phyloP scores from a whole-genome alignment of 2,797 vertebrate genomes.

The Sebastes aleutianus region DNA sequence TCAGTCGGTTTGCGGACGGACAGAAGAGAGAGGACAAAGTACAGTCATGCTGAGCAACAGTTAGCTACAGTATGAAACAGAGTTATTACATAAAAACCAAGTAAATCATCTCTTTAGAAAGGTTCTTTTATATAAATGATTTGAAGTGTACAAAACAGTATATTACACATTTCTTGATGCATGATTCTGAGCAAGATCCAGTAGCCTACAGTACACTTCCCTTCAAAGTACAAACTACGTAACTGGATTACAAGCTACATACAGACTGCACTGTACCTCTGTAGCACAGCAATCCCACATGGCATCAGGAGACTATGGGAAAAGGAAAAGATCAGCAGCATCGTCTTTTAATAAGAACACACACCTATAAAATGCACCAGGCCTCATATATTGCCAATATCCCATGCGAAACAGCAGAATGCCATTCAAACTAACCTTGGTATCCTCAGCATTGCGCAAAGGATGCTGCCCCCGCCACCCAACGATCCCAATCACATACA shows the following conservation, averaged over 20 bases:
- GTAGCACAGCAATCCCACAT: constrained; percentile 71
- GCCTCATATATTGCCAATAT: constrained; percentile 73
- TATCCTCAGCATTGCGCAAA: constrained; percentile 59
- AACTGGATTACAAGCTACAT: constrained; percentile 80
- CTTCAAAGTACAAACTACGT: constrained; percentile 79
- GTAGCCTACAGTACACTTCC: constrained; percentile 74
- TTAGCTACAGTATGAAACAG: constrained; percentile 82
- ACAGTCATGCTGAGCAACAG: constrained; percentile 83
- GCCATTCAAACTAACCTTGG: constrained; percentile 57
- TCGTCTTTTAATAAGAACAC: constrained; percentile 71
- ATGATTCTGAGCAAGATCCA: constrained; percentile 73
- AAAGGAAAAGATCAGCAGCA: constrained; percentile 81
- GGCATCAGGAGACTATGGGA: constrained; percentile 76
- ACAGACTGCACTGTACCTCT: constrained; percentile 55
- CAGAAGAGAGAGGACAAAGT: constrained; percentile 69
- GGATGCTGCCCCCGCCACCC: constrained; percentile 30
- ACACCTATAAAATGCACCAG: constrained; percentile 73
- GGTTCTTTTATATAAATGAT: constrained; percentile 84
- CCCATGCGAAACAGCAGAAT: constrained; percentile 70
- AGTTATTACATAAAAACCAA: constrained; percentile 81
- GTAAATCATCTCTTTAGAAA: constrained; percentile 83
- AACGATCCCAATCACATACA: constrained; percentile 39
- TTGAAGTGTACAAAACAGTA: constrained; percentile 86
- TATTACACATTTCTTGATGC: constrained; percentile 80
- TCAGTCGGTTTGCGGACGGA: constrained; percentile 70